A percentile compares a stretch with the other conserved stretches of the same genome.
Evolutionary conservation across 1,140 invertebrate genomes (phyloP).

Genomic region (Trichomalopsis sarcophagae): DNA sequence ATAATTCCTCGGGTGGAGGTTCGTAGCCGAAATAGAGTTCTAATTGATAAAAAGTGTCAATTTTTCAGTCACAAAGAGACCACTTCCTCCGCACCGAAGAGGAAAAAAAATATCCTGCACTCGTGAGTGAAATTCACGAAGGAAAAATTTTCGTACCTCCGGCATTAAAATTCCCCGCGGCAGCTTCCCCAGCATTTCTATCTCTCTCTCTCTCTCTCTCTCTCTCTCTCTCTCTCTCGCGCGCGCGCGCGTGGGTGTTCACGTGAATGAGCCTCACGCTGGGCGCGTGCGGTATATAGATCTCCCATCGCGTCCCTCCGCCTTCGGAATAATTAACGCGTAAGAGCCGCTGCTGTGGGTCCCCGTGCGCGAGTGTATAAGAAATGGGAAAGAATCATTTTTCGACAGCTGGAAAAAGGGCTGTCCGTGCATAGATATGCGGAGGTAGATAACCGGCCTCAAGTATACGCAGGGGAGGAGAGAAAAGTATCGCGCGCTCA

Average conservation of each 20-base stretch:
- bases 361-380: background rate
- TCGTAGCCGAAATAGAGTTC: background rate
- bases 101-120: background rate
- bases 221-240: no score
- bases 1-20: constrained; percentile 6
- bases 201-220: no score
- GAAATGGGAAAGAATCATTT: constrained; percentile 8
- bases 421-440: background rate
- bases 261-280: constrained; percentile 16
- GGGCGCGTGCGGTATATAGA: constrained; percentile 12
- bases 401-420: background rate
- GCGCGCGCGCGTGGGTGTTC: constrained; percentile 12
- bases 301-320: constrained; percentile 10
- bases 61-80: no score
- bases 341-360: background rate
- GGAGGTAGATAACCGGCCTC: background rate
- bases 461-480: background rate
- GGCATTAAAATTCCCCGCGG: constrained; percentile 35
- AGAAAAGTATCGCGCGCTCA: background rate
- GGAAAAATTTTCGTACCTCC: background rate
- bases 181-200: background rate
- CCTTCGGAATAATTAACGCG: constrained; percentile 45
- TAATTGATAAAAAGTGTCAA: no score
- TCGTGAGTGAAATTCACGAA: constrained; percentile 2
- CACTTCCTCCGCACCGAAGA: background rate